phyloP scores from a whole-genome alignment of 2,113 vertebrate species.

The Chaetodon trifascialis region DNA sequence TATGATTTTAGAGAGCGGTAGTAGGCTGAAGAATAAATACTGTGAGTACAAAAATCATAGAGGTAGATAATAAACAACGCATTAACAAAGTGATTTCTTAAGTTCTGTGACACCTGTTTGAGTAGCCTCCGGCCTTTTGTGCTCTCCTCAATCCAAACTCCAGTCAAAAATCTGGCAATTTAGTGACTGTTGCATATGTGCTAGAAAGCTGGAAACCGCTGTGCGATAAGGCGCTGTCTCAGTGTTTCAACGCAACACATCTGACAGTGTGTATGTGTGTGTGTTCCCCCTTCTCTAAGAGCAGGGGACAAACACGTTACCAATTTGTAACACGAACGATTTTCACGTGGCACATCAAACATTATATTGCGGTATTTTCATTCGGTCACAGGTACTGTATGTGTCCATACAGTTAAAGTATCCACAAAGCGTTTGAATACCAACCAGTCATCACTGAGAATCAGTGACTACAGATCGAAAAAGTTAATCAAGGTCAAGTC shows the following conservation, averaged over 20 bases:
- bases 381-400: background rate
- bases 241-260: background rate
- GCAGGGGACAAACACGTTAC: background rate
- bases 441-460: conserved; percentile 2
- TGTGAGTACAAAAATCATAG: background rate
- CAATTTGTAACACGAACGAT: background rate
- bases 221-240: background rate
- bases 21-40: background rate
- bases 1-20: background rate
- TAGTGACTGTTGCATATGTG: background rate
- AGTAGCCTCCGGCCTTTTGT: background rate
- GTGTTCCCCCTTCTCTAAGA: background rate
- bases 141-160: background rate
- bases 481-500: background rate
- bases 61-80: background rate
- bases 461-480: background rate
- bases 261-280: background rate
- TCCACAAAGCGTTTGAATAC: conserved; percentile 2
- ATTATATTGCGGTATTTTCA: background rate
- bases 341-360: conserved; percentile 6
- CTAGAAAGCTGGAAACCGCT: background rate
- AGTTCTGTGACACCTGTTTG: background rate
- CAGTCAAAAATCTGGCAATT: background rate
- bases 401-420: background rate
- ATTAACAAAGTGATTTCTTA: too few relatives aligned